Percentiles rank a stretch among this genome's conserved stretches.
Evolutionary conservation across 2,888 invertebrate species (phyloP).

Genomic region (Rhagium mordax): DNA sequence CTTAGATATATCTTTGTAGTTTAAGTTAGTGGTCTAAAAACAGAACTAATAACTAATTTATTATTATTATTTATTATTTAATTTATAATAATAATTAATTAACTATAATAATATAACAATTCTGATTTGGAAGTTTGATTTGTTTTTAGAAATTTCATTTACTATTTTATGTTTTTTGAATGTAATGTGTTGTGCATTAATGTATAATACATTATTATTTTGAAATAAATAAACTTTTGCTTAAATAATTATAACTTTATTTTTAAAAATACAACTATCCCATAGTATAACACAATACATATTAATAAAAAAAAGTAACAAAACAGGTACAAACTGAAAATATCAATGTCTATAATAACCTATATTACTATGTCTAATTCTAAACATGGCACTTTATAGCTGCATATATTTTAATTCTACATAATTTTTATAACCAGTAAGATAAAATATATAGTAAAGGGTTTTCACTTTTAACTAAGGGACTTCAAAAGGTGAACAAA

Average conservation of each 20-base stretch:
- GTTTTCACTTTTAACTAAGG: too few relatives aligned
- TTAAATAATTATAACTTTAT: slow-evolving; percentile 30
- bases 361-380: slow-evolving; percentile 17
- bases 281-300: slow-evolving; percentile 41
- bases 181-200: slow-evolving; percentile 11
- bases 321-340: slow-evolving; percentile 46
- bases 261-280: slow-evolving; percentile 48
- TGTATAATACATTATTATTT: slow-evolving; percentile 20
- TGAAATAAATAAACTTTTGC: slow-evolving; percentile 16
- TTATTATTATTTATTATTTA: too few relatives aligned
- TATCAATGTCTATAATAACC: slow-evolving; percentile 28
- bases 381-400: slow-evolving; percentile 31
- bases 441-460: too few relatives aligned
- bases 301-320: slow-evolving; percentile 35
- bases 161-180: not conserved
- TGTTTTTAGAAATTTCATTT: not conserved
- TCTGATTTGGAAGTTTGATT: not conserved
- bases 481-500: too few relatives aligned
- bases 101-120: too few relatives aligned
- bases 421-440: not conserved
- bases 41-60: too few relatives aligned
- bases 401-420: slow-evolving; percentile 22
- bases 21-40: slow-evolving; percentile 24
- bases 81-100: too few relatives aligned
- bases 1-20: slow-evolving; percentile 33